These are phyloP conservation scores for Drosophila santomea DNA, from an alignment of 1,140 invertebrate species.

Conservation along the genomic window DNA sequence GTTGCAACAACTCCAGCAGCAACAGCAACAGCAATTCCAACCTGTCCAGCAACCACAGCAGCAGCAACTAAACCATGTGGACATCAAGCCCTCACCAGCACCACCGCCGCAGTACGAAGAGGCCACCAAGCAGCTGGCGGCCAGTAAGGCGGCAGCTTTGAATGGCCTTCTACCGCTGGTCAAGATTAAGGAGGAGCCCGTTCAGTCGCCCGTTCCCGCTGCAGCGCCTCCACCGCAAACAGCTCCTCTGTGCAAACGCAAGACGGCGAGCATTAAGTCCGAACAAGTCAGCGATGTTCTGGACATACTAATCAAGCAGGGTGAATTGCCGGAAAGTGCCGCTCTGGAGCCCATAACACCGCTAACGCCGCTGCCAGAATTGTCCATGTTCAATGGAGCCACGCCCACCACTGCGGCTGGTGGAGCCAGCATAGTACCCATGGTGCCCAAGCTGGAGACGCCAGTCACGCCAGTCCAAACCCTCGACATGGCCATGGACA, in stretches of 20 bases:
- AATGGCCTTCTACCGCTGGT: slow-evolving; percentile 55
- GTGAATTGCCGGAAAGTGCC: slow-evolving; percentile 95
- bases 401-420: slow-evolving; percentile 55
- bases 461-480: slow-evolving; percentile 58
- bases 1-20: slow-evolving; percentile 67
- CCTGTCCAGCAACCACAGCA: slow-evolving; percentile 51
- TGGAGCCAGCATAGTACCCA: slow-evolving; percentile 63
- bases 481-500: slow-evolving; percentile 68
- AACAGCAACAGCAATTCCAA: slow-evolving; percentile 42
- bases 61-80: slow-evolving; percentile 81
- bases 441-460: slow-evolving; percentile 64
- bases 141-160: slow-evolving; percentile 72
- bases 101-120: slow-evolving; percentile 89
- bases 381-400: slow-evolving; percentile 49
- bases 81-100: slow-evolving; percentile 81
- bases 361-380: slow-evolving; percentile 67
- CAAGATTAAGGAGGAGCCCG: slow-evolving; percentile 79
- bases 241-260: slow-evolving; percentile 71
- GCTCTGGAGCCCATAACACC: slow-evolving; percentile 91
- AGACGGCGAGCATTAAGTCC: slow-evolving; percentile 88
- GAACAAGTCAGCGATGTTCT: slow-evolving; percentile 97
- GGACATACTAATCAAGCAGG: slow-evolving; percentile 97
- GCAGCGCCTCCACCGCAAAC: slow-evolving; percentile 4
- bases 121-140: slow-evolving; percentile 87
- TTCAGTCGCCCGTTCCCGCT: slow-evolving; percentile 27